These are phyloP conservation scores for Menura novaehollandiae DNA, from an alignment of 2,113 vertebrate genomes.

Conservation along the genomic window DNA sequence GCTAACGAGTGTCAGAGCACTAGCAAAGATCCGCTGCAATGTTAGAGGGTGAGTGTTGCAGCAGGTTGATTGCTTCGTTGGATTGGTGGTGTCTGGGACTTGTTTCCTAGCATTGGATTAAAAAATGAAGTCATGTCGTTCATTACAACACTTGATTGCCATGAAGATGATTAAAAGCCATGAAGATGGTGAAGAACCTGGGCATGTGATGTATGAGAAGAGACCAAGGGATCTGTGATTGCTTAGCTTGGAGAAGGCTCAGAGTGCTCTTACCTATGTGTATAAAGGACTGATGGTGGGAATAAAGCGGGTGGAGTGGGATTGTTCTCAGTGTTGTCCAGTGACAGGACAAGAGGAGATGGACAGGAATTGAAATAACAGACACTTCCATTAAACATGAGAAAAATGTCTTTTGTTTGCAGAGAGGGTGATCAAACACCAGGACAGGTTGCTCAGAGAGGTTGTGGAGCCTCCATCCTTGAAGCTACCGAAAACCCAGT, in stretches of 20 bases:
- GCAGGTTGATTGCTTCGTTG: not conserved
- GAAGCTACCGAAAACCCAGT: not conserved
- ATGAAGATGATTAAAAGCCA: not conserved
- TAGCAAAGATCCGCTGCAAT: not conserved
- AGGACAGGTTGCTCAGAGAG: not conserved
- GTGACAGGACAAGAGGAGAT: not conserved
- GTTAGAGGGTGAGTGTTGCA: not conserved
- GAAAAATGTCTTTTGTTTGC: not conserved
- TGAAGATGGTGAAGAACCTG: not conserved
- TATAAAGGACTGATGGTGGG: not conserved
- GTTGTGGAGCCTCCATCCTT: not conserved
- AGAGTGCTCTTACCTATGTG: not conserved
- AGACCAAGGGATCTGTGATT: not conserved
- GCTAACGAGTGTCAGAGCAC: not conserved
- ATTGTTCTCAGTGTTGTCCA: not conserved
- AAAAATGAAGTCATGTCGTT: not conserved
- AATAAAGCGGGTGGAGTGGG: not conserved
- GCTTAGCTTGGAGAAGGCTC: not conserved
- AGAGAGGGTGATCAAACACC: too few relatives aligned
- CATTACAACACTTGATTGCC: not conserved
- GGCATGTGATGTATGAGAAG: rapidly evolving
- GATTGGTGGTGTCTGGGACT: not conserved
- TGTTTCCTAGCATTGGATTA: not conserved
- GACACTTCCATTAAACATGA: not conserved
- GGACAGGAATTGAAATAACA: not conserved